These are phyloP conservation scores for Nephrotoma flavescens DNA, from an alignment of 2,888 invertebrate genomes.

Conservation along the genomic window DNA sequence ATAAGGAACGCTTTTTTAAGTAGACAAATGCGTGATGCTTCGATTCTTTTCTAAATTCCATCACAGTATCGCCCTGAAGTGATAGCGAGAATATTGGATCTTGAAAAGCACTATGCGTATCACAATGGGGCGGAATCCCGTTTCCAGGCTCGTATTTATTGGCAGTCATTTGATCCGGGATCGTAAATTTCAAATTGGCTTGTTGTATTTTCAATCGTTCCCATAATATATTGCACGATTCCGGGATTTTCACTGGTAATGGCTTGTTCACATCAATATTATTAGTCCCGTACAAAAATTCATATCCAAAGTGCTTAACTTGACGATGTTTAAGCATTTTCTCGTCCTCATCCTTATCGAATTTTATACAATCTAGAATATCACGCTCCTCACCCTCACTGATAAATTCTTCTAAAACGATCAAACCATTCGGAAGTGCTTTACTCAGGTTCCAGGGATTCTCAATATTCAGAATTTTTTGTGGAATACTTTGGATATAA, in stretches of 20 bases:
- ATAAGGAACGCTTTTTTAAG: slow-evolving; percentile 54
- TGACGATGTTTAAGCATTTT: slow-evolving; percentile 57
- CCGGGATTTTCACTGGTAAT: slow-evolving; percentile 51
- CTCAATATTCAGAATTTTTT: slow-evolving; percentile 12
- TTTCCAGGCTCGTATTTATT: slow-evolving; percentile 76
- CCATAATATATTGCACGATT: slow-evolving; percentile 51
- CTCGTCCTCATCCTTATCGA: slow-evolving; percentile 22
- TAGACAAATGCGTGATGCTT: slow-evolving; percentile 43
- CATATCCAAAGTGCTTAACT: slow-evolving; percentile 85
- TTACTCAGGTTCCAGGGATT: slow-evolving; percentile 23
- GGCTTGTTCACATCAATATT: slow-evolving; percentile 62
- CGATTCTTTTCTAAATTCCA: slow-evolving; percentile 69
- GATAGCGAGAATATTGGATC: slow-evolving; percentile 79
- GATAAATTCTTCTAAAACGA: slow-evolving; percentile 56
- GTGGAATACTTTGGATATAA: slow-evolving; percentile 19
- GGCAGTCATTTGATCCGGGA: slow-evolving; percentile 72
- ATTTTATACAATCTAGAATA: slow-evolving; percentile 44
- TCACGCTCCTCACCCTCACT: slow-evolving; percentile 46
- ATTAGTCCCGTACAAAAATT: slow-evolving; percentile 78
- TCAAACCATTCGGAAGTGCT: slow-evolving; percentile 50
- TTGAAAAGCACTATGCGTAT: slow-evolving; percentile 89
- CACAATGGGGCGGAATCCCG: slow-evolving; percentile 90
- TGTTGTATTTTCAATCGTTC: slow-evolving; percentile 30
- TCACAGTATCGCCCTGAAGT: slow-evolving; percentile 63
- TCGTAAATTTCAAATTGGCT: slow-evolving; percentile 28